Conservation (phyloP, 2,888 invertebrate species). For the Choreutis nemorana region DNA sequence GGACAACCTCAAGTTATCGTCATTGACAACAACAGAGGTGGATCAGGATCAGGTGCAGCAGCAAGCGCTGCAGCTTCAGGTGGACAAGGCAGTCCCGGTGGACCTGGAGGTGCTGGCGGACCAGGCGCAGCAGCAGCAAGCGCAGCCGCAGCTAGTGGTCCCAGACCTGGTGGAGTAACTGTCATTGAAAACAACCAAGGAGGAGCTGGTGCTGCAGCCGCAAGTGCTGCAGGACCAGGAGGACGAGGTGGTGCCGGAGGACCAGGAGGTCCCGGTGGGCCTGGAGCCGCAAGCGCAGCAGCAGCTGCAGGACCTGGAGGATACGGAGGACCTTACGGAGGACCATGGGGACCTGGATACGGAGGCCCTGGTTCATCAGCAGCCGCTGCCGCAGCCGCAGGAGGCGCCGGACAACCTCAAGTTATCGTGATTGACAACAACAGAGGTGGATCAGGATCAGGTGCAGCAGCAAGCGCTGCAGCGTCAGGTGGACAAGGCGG, state of each 20-base stretch:
- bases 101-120: background rate
- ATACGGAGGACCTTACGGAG: background rate
- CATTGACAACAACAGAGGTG: too few relatives aligned
- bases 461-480: too few relatives aligned
- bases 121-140: background rate
- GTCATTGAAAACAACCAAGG: background rate
- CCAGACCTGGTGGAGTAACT: background rate
- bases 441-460: too few relatives aligned
- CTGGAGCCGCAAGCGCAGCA: background rate
- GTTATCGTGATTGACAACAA: too few relatives aligned
- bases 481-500: too few relatives aligned
- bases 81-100: too few relatives aligned
- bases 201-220: background rate
- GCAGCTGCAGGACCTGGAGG: background rate
- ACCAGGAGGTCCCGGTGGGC: conserved; percentile 4
- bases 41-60: too few relatives aligned
- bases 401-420: background rate
- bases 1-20: too few relatives aligned
- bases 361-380: background rate
- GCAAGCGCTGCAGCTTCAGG: too few relatives aligned
- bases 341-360: background rate
- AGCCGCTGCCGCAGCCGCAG: background rate
- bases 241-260: conserved; percentile 4
- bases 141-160: background rate
- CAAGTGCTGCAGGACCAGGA: conserved; percentile 1